A percentile compares a stretch with the other conserved stretches of the same genome.
phyloP scores from a whole-genome alignment of 1,140 invertebrate species.

The Ptiloglossa arizonensis region DNA sequence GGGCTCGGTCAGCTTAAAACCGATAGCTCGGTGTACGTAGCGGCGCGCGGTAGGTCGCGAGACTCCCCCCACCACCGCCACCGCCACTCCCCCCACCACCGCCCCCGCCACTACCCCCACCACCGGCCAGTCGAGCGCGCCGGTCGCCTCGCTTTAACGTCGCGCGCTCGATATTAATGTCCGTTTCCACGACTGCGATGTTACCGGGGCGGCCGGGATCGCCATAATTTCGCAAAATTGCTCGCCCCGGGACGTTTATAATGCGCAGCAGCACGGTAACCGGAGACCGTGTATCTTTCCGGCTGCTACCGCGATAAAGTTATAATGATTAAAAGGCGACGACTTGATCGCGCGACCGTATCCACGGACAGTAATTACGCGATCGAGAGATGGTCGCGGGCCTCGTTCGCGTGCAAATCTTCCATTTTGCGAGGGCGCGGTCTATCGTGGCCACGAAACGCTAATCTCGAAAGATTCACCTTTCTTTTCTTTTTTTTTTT shows the following conservation, averaged over 20 bases:
- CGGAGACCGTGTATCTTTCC: slow-evolving; percentile 43
- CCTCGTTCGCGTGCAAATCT: slow-evolving; percentile 15
- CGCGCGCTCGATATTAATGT: slow-evolving; percentile 58
- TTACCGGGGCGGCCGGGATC: slow-evolving; percentile 44
- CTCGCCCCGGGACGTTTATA: slow-evolving; percentile 56
- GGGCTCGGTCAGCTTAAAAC: slow-evolving; percentile 58
- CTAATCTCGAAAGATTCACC: too few species aligned
- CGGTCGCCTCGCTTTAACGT: slow-evolving; percentile 43
- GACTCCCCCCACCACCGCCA: too few species aligned
- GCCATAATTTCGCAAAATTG: slow-evolving; percentile 65
- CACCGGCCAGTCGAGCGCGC: neutral
- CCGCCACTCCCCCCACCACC: too few species aligned
- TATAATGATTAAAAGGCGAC: slow-evolving; percentile 53
- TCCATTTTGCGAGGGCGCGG: too few species aligned
- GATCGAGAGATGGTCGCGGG: neutral
- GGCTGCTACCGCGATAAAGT: slow-evolving; percentile 31
- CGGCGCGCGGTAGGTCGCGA: neutral
- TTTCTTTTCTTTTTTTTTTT: too few species aligned
- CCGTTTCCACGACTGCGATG: slow-evolving; percentile 51
- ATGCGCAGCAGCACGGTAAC: slow-evolving; percentile 47
- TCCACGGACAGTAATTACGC: slow-evolving; percentile 39
- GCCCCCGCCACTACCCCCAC: too few species aligned
- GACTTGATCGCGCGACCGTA: slow-evolving; percentile 39
- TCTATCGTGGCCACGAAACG: too few species aligned
- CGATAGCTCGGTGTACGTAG: slow-evolving; percentile 55